Conservation (phyloP, 2,888 invertebrate species). For the Willowsia nigromaculata region DNA sequence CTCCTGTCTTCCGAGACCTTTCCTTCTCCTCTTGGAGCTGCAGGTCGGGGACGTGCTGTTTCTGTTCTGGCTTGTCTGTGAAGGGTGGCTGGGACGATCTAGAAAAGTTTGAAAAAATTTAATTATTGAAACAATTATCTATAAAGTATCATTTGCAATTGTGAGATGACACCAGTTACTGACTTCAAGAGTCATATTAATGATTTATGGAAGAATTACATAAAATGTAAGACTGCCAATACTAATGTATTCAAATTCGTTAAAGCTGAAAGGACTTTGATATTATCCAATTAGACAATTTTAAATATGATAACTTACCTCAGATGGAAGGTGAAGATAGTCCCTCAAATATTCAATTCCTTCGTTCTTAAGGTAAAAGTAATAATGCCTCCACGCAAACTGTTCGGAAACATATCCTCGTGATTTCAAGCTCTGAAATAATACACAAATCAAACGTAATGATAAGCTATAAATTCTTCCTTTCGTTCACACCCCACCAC, state of each 20-base stretch:
- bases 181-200: too few species aligned
- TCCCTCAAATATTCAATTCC: conserved; percentile 98
- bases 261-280: too few species aligned
- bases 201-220: too few species aligned
- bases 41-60: conserved; percentile 89
- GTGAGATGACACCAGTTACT: too few species aligned
- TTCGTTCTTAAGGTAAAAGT: conserved; percentile 99
- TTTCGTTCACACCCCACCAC: background rate
- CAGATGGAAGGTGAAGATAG: conserved; percentile 97
- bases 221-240: too few species aligned
- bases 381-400: conserved; percentile 99
- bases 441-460: conserved; percentile 32
- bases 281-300: background rate
- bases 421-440: conserved; percentile 91
- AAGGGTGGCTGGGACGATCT: conserved; percentile 97
- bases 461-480: too few species aligned
- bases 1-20: conserved; percentile 91
- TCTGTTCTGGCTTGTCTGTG: conserved; percentile 94
- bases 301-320: conserved; percentile 81
- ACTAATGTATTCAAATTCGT: too few species aligned
- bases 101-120: conserved; percentile 43
- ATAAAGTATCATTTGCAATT: too few species aligned
- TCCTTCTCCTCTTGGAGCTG: conserved; percentile 85
- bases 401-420: conserved; percentile 99
- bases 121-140: too few species aligned